These are phyloP conservation scores for Argyrosomus japonicus DNA, from an alignment of 2,113 vertebrate species.

Conservation along the genomic window DNA sequence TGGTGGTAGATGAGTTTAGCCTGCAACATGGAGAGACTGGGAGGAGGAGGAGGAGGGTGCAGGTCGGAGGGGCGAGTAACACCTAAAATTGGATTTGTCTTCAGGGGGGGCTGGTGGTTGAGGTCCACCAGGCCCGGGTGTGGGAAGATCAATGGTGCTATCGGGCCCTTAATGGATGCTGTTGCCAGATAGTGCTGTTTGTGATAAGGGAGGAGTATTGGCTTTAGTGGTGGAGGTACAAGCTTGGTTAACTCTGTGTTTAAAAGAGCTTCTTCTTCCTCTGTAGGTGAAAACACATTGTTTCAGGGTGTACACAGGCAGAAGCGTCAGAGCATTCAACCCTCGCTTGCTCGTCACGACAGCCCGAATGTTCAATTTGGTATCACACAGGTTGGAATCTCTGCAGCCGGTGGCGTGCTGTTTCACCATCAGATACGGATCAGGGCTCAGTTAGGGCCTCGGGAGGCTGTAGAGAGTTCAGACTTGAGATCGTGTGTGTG, in stretches of 20 bases:
- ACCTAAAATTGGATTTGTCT: conserved; percentile 62
- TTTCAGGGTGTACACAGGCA: conserved; percentile 31
- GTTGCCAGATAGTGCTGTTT: conserved; percentile 49
- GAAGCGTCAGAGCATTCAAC: conserved; percentile 29
- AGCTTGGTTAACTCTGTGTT: conserved; percentile 68
- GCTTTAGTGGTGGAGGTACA: conserved; percentile 40
- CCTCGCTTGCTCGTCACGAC: conserved; percentile 44
- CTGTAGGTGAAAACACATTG: conserved; percentile 39
- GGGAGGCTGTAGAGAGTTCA: conserved; percentile 61
- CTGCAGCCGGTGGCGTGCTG: conserved; percentile 54
- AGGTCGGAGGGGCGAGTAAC: conserved; percentile 36
- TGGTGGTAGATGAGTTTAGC: conserved; percentile 31
- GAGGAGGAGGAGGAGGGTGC: conserved; percentile 2
- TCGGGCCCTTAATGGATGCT: conserved; percentile 52
- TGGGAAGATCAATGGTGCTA: conserved; percentile 52
- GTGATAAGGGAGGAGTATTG: conserved; percentile 49
- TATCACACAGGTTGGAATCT: conserved; percentile 49
- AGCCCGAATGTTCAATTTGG: conserved; percentile 62
- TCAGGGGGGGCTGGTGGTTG: conserved; percentile 31
- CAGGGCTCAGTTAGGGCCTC: conserved; percentile 55
- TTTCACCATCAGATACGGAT: conserved; percentile 69
- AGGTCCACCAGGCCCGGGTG: conserved; percentile 53
- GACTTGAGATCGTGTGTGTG: conserved; percentile 28
- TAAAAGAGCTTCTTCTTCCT: conserved; percentile 48
- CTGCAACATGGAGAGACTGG: conserved; percentile 5